Evolutionary conservation across 2,888 invertebrate genomes (phyloP).

Genomic region (Catocala nupta): DNA sequence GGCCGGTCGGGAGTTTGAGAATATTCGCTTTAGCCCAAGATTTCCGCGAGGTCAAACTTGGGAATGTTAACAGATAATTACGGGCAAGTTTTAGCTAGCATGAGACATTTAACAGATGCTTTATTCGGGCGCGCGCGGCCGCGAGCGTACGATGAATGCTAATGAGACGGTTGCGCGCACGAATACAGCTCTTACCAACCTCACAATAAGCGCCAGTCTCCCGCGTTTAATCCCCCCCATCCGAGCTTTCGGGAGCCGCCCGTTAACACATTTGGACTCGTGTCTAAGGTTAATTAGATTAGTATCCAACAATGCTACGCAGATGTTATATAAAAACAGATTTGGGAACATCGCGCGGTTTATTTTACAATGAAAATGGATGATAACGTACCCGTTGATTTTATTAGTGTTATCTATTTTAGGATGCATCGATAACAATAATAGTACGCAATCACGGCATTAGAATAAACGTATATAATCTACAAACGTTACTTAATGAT

Average conservation of each 20-base stretch:
- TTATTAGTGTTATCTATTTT: constrained; percentile 13
- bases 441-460: constrained; percentile 7
- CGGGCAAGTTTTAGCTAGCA: constrained; percentile 84
- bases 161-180: constrained; percentile 72
- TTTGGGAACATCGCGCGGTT: constrained; percentile 50
- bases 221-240: constrained; percentile 49
- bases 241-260: constrained; percentile 73
- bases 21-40: constrained; percentile 75
- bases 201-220: constrained; percentile 64
- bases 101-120: constrained; percentile 88
- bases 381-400: constrained; percentile 17
- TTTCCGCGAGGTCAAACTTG: constrained; percentile 86
- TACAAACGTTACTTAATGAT: too few species aligned
- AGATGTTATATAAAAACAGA: constrained; percentile 73
- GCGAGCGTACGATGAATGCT: constrained; percentile 85
- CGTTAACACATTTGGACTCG: constrained; percentile 86
- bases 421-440: constrained; percentile 16
- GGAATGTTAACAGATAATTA: constrained; percentile 88
- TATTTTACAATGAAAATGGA: constrained; percentile 42
- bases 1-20: constrained; percentile 70
- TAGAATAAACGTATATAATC: constrained; percentile 5
- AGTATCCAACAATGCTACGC: constrained; percentile 77
- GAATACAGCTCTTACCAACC: constrained; percentile 66
- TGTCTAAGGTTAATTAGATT: constrained; percentile 86
- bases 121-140: constrained; percentile 83